These are phyloP conservation scores for Ceratitis capitata DNA, from an alignment of 1,140 invertebrate species.

Conservation along the genomic window DNA sequence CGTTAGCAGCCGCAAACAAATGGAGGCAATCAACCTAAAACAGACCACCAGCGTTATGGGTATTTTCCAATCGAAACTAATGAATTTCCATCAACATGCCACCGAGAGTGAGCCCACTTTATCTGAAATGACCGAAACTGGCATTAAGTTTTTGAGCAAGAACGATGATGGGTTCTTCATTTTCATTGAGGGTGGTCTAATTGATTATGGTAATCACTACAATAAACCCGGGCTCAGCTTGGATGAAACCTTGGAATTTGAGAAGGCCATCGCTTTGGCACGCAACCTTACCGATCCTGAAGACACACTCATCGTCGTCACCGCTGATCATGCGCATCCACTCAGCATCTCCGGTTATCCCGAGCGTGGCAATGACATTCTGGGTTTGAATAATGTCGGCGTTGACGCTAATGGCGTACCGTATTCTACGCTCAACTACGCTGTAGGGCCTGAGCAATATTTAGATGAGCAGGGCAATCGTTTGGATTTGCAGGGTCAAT, in stretches of 20 bases:
- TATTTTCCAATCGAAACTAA: constrained; percentile 67
- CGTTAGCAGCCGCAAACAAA: constrained; percentile 71
- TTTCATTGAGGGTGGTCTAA: constrained; percentile 74
- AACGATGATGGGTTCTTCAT: constrained; percentile 73
- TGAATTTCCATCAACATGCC: constrained; percentile 67
- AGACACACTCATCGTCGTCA: constrained; percentile 76
- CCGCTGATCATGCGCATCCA: constrained; percentile 76
- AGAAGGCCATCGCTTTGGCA: constrained; percentile 73
- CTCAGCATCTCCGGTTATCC: constrained; percentile 77
- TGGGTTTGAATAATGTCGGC: constrained; percentile 65
- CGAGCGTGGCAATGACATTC: constrained; percentile 74
- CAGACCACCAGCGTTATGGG: constrained; percentile 61
- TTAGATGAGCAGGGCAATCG: constrained; percentile 54
- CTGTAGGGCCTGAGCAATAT: constrained; percentile 72
- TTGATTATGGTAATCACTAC: constrained; percentile 79
- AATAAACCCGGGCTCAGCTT: constrained; percentile 72
- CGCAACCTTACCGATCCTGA: constrained; percentile 68
- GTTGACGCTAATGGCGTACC: constrained; percentile 64
- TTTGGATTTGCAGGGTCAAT: constrained; percentile 41
- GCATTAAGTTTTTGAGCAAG: constrained; percentile 76
- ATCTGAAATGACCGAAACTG: constrained; percentile 78
- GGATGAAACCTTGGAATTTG: constrained; percentile 75
- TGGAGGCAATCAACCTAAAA: constrained; percentile 58
- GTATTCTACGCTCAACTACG: constrained; percentile 74
- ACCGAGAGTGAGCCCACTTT: constrained; percentile 74